Percentiles rank a stretch among this genome's conserved stretches.
phyloP scores from a whole-genome alignment of 2,113 vertebrate species.

The Macroglossus sobrinus region DNA sequence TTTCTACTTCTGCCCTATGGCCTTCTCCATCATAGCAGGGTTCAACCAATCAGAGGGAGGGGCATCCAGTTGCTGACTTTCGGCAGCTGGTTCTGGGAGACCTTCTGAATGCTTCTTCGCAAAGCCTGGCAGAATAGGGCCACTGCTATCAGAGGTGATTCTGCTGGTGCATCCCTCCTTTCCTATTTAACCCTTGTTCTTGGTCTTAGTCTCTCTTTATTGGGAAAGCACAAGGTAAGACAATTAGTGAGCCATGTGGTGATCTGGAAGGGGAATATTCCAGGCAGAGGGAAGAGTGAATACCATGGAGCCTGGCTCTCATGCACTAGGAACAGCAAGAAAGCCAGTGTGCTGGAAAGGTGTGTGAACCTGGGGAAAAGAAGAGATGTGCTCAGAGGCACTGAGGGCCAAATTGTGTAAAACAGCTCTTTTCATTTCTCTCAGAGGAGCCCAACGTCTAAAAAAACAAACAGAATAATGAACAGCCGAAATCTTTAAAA shows the following conservation, averaged over 20 bases:
- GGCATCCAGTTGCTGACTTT: too few relatives aligned
- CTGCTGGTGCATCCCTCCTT: too few relatives aligned
- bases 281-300: neutral
- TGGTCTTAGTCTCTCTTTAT: neutral
- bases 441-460: neutral
- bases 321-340: fast-evolving
- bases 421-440: neutral
- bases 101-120: too few relatives aligned
- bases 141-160: fast-evolving
- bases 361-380: fast-evolving
- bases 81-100: neutral
- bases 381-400: too few relatives aligned
- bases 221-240: neutral
- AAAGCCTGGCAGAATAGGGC: neutral
- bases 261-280: neutral
- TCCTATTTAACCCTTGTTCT: neutral
- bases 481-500: neutral
- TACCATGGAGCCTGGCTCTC: fast-evolving
- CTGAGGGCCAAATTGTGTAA: neutral
- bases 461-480: neutral
- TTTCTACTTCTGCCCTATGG: fast-evolving
- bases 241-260: fast-evolving
- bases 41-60: neutral
- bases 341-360: neutral
- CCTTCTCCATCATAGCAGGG: neutral